Conservation (phyloP, 2,113 vertebrate species). For the Chrysochloris asiatica region DNA sequence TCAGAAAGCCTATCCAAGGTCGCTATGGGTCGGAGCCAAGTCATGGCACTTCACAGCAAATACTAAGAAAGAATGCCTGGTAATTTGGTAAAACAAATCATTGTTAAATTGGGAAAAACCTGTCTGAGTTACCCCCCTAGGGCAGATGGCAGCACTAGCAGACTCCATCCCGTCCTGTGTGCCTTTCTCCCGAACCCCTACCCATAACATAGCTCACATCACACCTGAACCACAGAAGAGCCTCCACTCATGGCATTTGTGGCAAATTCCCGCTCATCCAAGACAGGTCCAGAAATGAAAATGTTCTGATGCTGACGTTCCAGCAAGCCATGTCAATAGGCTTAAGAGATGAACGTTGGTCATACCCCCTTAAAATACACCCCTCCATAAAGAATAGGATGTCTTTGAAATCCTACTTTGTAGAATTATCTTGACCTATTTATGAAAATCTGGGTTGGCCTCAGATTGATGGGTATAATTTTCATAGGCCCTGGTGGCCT, state of each 20-base stretch:
- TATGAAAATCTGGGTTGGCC: slow-evolving; percentile 67
- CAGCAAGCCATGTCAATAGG: not conserved
- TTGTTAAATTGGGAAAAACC: not conserved
- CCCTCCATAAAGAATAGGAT: not conserved
- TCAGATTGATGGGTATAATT: slow-evolving; percentile 43
- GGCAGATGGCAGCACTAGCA: not conserved
- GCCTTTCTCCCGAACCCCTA: too few species aligned
- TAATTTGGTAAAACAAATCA: not conserved
- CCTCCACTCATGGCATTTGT: not conserved
- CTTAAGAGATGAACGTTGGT: not conserved
- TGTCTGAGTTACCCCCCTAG: not conserved
- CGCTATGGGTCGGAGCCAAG: too few species aligned
- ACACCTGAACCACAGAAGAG: not conserved
- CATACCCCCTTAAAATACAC: slow-evolving; percentile 45
- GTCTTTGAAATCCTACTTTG: slow-evolving; percentile 43
- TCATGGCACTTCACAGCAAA: too few species aligned
- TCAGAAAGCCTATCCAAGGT: too few species aligned
- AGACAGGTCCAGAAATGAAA: not conserved
- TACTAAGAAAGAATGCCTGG: not conserved
- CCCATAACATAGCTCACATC: too few species aligned
- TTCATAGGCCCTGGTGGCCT: slow-evolving; percentile 61
- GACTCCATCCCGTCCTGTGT: too few species aligned
- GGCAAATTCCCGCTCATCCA: not conserved
- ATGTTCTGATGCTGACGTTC: not conserved
- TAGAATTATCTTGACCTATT: slow-evolving; percentile 70